Evolutionary conservation across 2,888 invertebrate species (phyloP), one percentile per base, ranked within the genome.

Genomic region (Meandrusa payeni): DNA sequence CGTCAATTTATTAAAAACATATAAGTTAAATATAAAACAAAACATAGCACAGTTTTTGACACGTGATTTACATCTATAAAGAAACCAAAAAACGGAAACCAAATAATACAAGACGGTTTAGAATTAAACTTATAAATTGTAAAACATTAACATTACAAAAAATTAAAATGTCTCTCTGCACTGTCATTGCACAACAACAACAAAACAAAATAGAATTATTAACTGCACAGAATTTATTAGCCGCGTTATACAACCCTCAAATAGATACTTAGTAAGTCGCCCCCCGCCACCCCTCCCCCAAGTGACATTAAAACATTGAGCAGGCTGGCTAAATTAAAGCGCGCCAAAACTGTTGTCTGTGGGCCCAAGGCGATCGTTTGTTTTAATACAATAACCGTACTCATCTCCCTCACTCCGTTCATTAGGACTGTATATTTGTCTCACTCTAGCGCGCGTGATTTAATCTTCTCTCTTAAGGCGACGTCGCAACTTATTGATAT

Each of bases 361-460:
- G 74, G 78, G 76, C 87, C 85, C 86, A 82, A 80, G 83, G 85
- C 82, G 77, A 61, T 76, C 86, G 82, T 86, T 87, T 85, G 81
- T 86, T 86, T 87, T 87, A 85, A 87, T 86, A 87, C 86, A 85
- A 85, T 83, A 83, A 81, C 80, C 69, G 61, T 71, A 60, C 53
- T 64, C 59, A 55, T 85, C 86, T 74, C 78, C 61, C 57, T 85
- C 76, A 57, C 72, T 70, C 82, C 52, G 54, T 55, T 64, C 64
- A 69, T 72, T 69, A 69, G 59, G 44, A 27, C 26, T 40, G 48
- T 73, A 51, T 46, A 26, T 41, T 61, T 53, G 47, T 76, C 78
- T 65, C 70, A 13, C 55, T 82, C 65, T 23, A 62, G 50, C 75
- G 28, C 51, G 48, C 51, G 66, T 73, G 73, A 79, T 79, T 82